Conservation (phyloP, 2,797 vertebrate species). For the Pseudochromis fuscus region DNA sequence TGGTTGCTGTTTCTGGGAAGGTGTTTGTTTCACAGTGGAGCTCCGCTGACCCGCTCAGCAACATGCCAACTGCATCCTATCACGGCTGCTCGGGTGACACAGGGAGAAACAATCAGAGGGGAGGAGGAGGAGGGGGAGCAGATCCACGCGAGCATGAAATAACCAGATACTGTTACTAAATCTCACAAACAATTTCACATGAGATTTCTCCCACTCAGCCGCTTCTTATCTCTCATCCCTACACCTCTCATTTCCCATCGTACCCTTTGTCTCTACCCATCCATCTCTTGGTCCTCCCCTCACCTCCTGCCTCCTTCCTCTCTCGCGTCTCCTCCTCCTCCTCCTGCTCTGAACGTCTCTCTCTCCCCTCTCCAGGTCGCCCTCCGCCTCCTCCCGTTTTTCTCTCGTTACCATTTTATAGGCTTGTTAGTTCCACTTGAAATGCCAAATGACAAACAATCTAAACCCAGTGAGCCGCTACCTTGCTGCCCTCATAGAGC, state of each 20-base stretch:
- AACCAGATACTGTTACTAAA: conserved; percentile 62
- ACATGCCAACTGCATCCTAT: neutral
- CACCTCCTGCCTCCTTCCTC: conserved; percentile 2
- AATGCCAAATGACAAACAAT: conserved; percentile 86
- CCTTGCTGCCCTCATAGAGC: conserved; percentile 73
- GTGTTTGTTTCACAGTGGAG: conserved; percentile 2
- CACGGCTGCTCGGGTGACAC: neutral
- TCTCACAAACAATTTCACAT: conserved; percentile 67
- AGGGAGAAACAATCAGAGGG: conserved; percentile 25
- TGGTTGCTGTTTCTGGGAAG: neutral
- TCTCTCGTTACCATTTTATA: conserved; percentile 76
- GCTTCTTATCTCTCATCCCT: conserved; percentile 29
- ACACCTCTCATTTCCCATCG: conserved; percentile 22
- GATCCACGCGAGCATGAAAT: conserved; percentile 57
- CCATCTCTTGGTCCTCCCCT: conserved; percentile 28
- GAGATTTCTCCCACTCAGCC: conserved; percentile 68
- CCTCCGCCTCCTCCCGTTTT: conserved; percentile 45
- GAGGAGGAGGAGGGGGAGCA: conserved; percentile 11
- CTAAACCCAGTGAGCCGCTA: conserved; percentile 79
- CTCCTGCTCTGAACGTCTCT: conserved; percentile 12
- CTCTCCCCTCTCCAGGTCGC: conserved; percentile 33
- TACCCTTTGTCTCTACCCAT: conserved; percentile 31
- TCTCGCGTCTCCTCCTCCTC: neutral
- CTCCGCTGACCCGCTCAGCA: neutral
- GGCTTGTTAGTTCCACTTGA: conserved; percentile 88